phyloP scores from a whole-genome alignment of 2,888 invertebrate genomes.

The Enchytraeus crypticus region DNA sequence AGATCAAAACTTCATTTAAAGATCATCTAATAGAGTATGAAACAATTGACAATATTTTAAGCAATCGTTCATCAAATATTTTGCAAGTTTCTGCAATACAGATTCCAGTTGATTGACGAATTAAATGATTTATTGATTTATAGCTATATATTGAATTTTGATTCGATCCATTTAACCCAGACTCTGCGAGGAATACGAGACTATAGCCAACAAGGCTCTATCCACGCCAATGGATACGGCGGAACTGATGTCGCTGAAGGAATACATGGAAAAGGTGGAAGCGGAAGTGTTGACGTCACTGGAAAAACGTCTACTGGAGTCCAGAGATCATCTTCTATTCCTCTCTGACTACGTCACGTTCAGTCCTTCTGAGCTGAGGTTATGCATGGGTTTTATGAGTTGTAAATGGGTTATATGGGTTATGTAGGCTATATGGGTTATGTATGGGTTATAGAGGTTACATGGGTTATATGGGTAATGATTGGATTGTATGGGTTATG shows the following conservation, averaged over 20 bases:
- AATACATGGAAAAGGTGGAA: slow-evolving; percentile 65
- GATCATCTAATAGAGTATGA: too few species aligned
- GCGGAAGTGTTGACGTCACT: slow-evolving; percentile 62
- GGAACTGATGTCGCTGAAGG: slow-evolving; percentile 72
- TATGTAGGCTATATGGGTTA: too few species aligned
- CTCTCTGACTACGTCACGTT: slow-evolving; percentile 72
- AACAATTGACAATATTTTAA: too few species aligned
- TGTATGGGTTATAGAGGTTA: too few species aligned
- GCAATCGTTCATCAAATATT: too few species aligned
- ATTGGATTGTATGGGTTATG: too few species aligned
- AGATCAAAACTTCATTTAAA: too few species aligned
- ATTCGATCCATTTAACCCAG: not conserved
- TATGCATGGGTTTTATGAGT: too few species aligned
- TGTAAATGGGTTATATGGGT: too few species aligned
- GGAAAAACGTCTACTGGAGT: slow-evolving; percentile 63
- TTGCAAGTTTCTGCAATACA: too few species aligned
- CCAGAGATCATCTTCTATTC: slow-evolving; percentile 59
- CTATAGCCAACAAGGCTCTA: slow-evolving; percentile 69
- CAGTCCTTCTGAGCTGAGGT: slow-evolving; percentile 74
- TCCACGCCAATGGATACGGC: slow-evolving; percentile 74
- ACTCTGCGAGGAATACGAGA: not conserved
- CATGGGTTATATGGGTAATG: too few species aligned
- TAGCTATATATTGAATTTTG: not conserved
- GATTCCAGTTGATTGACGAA: too few species aligned
- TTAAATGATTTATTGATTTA: not conserved